Percentiles rank a stretch among this genome's conserved stretches.
Evolutionary conservation across 2,888 invertebrate genomes (phyloP).

Genomic region (Tolmerus cingulatus): DNA sequence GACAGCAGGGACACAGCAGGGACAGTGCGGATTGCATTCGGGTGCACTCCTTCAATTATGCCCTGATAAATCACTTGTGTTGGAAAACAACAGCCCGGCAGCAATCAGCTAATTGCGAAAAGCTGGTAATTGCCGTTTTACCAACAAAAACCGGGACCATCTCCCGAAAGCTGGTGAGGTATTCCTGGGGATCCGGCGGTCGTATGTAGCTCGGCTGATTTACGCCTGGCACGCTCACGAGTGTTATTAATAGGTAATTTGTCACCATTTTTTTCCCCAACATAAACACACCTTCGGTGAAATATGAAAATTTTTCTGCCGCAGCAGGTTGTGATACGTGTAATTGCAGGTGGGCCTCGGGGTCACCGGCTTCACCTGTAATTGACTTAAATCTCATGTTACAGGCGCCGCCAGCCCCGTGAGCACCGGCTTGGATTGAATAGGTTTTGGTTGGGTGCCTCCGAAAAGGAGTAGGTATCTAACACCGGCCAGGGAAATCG

Average conservation of each 20-base stretch:
- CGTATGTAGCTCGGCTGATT: not conserved
- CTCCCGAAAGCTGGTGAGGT: not conserved
- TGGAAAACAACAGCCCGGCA: not conserved
- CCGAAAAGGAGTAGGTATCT: not conserved
- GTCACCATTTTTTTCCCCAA: not conserved
- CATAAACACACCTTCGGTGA: slow-evolving; percentile 24
- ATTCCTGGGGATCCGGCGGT: not conserved
- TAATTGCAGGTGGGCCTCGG: not conserved
- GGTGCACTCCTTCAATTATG: slow-evolving; percentile 1
- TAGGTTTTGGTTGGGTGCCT: not conserved
- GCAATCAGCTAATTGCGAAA: slow-evolving; percentile 33
- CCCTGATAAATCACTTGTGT: slow-evolving; percentile 14
- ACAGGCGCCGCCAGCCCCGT: not conserved
- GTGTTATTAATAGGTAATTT: slow-evolving; percentile 37
- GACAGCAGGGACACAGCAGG: not conserved
- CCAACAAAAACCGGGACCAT: not conserved
- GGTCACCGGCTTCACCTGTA: not conserved
- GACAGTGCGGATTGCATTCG: not conserved
- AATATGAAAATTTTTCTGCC: slow-evolving; percentile 34
- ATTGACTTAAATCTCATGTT: slow-evolving; percentile 3
- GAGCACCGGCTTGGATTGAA: not conserved
- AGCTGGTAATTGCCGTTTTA: not conserved
- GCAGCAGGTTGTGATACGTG: slow-evolving; percentile 1
- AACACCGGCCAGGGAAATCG: not conserved
- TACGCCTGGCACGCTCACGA: not conserved